A percentile compares a stretch with the other conserved stretches of the same genome.
Evolutionary conservation across 2,113 vertebrate genomes (phyloP).

Genomic region (Labeo catla): DNA sequence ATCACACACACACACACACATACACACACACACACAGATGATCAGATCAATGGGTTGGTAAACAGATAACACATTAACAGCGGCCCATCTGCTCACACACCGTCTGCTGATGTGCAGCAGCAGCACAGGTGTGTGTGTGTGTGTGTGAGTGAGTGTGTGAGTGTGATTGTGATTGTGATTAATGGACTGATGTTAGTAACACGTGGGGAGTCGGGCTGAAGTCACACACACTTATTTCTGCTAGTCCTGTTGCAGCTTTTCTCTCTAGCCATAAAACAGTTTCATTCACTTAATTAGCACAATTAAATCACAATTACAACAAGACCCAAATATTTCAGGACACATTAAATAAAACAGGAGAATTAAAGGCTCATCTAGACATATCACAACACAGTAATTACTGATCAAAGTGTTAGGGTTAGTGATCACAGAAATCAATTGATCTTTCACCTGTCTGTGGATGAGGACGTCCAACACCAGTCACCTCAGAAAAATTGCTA

Average conservation of each 20-base stretch:
- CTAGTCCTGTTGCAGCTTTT: not conserved
- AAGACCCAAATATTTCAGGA: not conserved
- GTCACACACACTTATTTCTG: not conserved
- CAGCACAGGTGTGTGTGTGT: not conserved
- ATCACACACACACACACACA: not conserved
- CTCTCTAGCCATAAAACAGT: not conserved
- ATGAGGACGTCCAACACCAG: no score
- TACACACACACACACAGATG: not conserved
- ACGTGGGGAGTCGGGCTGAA: not conserved
- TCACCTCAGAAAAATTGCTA: no score
- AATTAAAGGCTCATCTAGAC: not conserved
- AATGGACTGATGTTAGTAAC: not conserved
- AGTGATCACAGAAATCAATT: no score
- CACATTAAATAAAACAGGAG: not conserved
- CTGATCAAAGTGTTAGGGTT: not conserved
- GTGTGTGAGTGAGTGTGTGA: not conserved
- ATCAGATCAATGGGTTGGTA: not conserved
- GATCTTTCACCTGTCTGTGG: no score
- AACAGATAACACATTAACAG: not conserved
- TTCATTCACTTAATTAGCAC: not conserved
- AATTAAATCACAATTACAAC: not conserved
- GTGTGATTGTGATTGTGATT: not conserved
- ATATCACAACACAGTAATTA: not conserved
- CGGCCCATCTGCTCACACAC: not conserved
- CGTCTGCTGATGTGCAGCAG: not conserved